Evolutionary conservation across 2,888 invertebrate species (phyloP), one percentile per base, ranked within the genome.

Genomic region (Hofmannophila pseudospretella): DNA sequence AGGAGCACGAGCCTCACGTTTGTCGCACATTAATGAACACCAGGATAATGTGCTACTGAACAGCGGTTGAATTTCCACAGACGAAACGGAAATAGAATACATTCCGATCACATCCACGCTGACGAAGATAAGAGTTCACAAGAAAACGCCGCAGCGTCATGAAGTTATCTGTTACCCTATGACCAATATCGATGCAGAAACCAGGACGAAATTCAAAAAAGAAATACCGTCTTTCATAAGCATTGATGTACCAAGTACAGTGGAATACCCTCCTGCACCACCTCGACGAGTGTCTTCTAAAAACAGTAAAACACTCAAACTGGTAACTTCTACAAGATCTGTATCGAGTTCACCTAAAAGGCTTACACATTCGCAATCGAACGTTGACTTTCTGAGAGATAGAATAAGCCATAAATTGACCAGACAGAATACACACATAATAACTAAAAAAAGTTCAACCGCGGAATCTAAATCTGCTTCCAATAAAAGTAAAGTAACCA

Each of bases 21-120:
- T 75, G 64, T 58, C 54, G 67, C 71, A 80, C 75, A 68, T 45
- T 84, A 81, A 82, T 68, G 58, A 58, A 48, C 45, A 51, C 42
- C 54, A 46, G 39, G 43, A 32, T 52, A 60, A 47, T 45, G 56
- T 49, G 52, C 47, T 58, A 67, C 58, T 72, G 68, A 78, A 63
- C 48, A 45, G 41, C 36, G 56, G 65, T 73, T 81, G 64, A 72
- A 67, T 69, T 79, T 90, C 87, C 90, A 82, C 92, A 93, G 93
- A 93, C 88, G 90, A 92, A 67, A 85, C 91, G 60, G 91, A 92
- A 84, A 91, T 94, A 69, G 94, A 94, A 87, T 94, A 94, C 76
- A 92, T 93, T 76, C 94, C 94, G 64, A 92, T 94, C 61, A 92
- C 94, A 47, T 91, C 94, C 32, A 94, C 93, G 50, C 81, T 94